Base-by-base conservation (phyloP, 1,140 invertebrate species). In the Anagrus nilaparvatae region DNA sequence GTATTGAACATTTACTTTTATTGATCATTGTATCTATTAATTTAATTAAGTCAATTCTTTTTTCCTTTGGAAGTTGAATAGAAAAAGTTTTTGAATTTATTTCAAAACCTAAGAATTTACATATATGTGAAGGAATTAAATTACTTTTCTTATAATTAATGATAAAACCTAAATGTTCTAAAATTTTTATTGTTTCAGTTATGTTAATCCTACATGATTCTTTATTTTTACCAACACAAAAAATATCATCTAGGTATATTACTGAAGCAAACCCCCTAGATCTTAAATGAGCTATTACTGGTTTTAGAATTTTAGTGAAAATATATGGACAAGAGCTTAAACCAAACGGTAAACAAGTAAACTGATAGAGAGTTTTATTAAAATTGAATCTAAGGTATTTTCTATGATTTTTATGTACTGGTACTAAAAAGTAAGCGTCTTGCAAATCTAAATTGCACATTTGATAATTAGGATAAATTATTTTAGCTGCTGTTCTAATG, bases 31-130 rank as follows among this genome's bases (percentile, higher is more conserved):
- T 18, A n/a, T 18, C 8, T 5, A 40, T 6, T 9, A 40, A 21
- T 4, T 6, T 2, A 2, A 12, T 12, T 27, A 40, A 2, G n/a
- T 4, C 13, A 7, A 1, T 14, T 18, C 19, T 40, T 32, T 44
- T 40, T 14, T 48, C 33, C 3, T 25, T 3, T 7, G 46, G 18
- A 20, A 48, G 18, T 29, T 40, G 30, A 6, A 48, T 4, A 1
- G 10, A 7, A 17, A 40, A 19, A 5, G 30, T 30, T 8, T 0
- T 10, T 14, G 39, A 41, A 19, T 44, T 19, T 2, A 48, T 21
- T 17, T 44, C 32, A 40, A 54, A 51, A 0, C 50, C 50, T 29
- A 52, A 33, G 46, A 47, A 52, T 37, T 38, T 47, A 37, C 40
- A 49, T n/a, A 16, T 25, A 14, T 30, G 35, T 2, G 29, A 38